Base-by-base conservation (phyloP, 2,888 invertebrate species). In the Ferrisia virgata region DNA sequence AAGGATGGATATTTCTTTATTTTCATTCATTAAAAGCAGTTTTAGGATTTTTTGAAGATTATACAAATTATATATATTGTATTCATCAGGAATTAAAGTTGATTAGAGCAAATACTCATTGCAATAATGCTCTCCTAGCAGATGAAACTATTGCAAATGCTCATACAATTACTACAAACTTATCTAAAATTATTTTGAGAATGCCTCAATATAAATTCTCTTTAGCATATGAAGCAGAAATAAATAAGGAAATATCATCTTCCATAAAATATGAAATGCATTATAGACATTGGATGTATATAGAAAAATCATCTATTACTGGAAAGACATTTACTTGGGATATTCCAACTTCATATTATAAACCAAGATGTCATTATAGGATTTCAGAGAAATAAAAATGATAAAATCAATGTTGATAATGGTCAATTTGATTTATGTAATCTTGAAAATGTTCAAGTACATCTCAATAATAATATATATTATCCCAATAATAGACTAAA, bases 391-490 rank as follows among this genome's bases (percentile, higher is more conserved):
- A 40, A n/a, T 72, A 82, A 40, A 82, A 39, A 36, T 40, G 72
- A 82, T 25, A 82, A 82, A 33, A 82, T 82, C 39, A 72, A 18
- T 22, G 13, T 25, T 36, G 82, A 82, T 36, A 81, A 81, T 81
- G 81, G 58, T 69, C 72, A 13, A 11, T 82, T 72, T 82, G 82
- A 82, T 58, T n/a, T 82, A 25, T 82, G 72, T 40, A 82, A 82
- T 72, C 72, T 82, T 72, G 82, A 82, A 72, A 82, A 82, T 72
- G n/a, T 82, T 69, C 81, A 81, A 81, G 28, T 81, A 13, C 36
- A 81, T 31, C 58, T 80, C 1, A 69, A 82, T 64, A 82, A 69
- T 18, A 39, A 69, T 28, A 40, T 43, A 28, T 82, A 40, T 72
- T 82, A 69, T 15, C 72, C 39, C 8, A 69, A 18, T 6, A 72